Base-by-base conservation (phyloP, 2,113 vertebrate species). In the Oenanthe oenanthe region DNA sequence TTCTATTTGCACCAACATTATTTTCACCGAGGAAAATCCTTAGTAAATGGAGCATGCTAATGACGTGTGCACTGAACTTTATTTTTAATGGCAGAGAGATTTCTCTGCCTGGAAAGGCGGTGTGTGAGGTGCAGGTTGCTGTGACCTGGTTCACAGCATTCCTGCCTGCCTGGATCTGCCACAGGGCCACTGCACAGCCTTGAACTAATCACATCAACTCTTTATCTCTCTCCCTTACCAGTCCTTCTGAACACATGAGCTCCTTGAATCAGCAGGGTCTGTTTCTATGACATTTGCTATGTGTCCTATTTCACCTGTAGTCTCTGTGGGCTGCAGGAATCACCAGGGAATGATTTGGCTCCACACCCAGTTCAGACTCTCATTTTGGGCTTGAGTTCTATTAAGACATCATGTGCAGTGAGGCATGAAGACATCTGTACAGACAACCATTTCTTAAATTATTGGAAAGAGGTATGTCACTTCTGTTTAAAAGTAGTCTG, bases 21-120 rank as follows among this genome's bases (percentile, higher is more conserved):
- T 89, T 97, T 93, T 95, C 85, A 88, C 58, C n/a, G 31, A 67
- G 31, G 34, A 85, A 92, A 95, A 94, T 83, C 74, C 88, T 94
- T 73, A 73, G 32, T 60, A 93, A 96, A 92, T 74, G 63, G 32
- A 88, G 53, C 60, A 74, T 79, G 47, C 2, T 95, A 94, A 91
- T 73, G 78, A 85, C 51, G 1, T 70, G 48, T 77, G 42, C 78
- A 13, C 36, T 80, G 82, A 94, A 85, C 62, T 92, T 94, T 75
- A 40, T 78, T 92, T 93, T 93, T 92, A 73, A 85, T 38, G 63
- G 67, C 51, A 88, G 72, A 77, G 47, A 78, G 40, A n/a, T 92
- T 92, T 91, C 61, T 60, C 8, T 88, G n/a, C 15, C 40, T 86
- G 76, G 73, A 87, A 93, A 62, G 17, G 68, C 21, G 65, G 13